Percentiles rank a stretch among this genome's conserved stretches.
Evolutionary conservation across 2,797 vertebrate species (phyloP).

Genomic region (Bovichtus variegatus): DNA sequence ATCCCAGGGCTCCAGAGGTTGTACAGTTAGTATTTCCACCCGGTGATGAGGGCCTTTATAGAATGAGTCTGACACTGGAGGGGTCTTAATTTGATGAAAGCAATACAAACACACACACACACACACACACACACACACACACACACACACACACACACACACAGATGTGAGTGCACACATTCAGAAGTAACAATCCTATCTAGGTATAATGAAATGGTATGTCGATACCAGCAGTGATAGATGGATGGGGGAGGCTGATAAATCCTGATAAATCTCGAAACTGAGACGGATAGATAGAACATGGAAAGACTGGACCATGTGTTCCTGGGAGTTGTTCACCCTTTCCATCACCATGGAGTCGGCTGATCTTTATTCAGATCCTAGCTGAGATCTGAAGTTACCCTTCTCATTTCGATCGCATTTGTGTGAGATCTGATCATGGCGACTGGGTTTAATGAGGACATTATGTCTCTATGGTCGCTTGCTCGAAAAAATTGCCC

Average conservation of each 20-base stretch:
- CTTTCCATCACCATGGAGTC: slow-evolving; percentile 19
- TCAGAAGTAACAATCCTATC: slow-evolving; percentile 33
- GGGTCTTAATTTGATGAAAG: slow-evolving; percentile 40
- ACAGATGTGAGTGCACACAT: not conserved
- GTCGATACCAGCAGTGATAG: slow-evolving; percentile 47
- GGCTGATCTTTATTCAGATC: slow-evolving; percentile 35
- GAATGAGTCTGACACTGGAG: slow-evolving; percentile 56
- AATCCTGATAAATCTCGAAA: slow-evolving; percentile 48
- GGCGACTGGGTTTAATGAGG: slow-evolving; percentile 24
- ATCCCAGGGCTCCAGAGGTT: slow-evolving; percentile 40
- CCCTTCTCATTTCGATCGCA: slow-evolving; percentile 28
- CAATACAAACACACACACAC: slow-evolving; percentile 6
- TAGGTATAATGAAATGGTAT: slow-evolving; percentile 36
- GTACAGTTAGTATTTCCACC: slow-evolving; percentile 53
- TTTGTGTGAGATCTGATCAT: slow-evolving; percentile 20
- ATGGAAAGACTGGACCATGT: slow-evolving; percentile 43
- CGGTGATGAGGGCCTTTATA: slow-evolving; percentile 56
- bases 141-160: not conserved
- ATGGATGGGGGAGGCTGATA: slow-evolving; percentile 51
- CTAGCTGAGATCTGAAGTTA: slow-evolving; percentile 3
- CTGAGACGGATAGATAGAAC: slow-evolving; percentile 24
- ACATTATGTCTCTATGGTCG: not conserved
- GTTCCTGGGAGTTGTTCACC: slow-evolving; percentile 17
- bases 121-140: not conserved
- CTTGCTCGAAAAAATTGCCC: not conserved